Evolutionary conservation across 2,888 invertebrate species (phyloP).

Genomic region (Lamellibrachia satsuma): DNA sequence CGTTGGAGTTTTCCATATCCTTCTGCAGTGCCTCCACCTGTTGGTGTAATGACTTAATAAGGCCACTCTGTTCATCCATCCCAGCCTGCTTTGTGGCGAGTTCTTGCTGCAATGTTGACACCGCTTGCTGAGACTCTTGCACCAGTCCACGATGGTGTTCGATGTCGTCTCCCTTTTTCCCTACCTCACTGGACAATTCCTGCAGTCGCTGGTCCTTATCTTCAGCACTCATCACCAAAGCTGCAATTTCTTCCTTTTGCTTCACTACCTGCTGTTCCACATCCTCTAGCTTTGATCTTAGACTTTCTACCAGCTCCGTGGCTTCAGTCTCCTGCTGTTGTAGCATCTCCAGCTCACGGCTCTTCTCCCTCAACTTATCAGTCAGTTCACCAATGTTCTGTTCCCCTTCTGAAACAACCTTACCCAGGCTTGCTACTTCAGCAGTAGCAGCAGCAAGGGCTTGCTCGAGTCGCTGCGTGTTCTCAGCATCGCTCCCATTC

Average conservation of each 20-base stretch:
- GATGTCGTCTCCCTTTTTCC: no score
- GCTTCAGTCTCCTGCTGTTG: not conserved
- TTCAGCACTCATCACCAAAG: not conserved
- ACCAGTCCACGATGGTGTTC: not conserved
- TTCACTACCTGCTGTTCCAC: slow-evolving; percentile 8
- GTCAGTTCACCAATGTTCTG: not conserved
- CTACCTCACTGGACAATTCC: no score
- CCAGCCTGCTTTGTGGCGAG: not conserved
- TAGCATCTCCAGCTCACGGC: not conserved
- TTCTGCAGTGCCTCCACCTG: not conserved
- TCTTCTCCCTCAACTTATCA: not conserved
- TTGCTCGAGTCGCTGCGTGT: not conserved
- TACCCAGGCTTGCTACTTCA: not conserved
- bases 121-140: not conserved
- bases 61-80: not conserved
- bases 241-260: not conserved
- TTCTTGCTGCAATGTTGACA: not conserved
- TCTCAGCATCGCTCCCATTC: not conserved
- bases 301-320: not conserved
- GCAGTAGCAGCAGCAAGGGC: not conserved
- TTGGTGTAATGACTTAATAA: not conserved
- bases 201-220: not conserved
- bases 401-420: not conserved
- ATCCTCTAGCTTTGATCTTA: slow-evolving; percentile 1
- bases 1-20: not conserved